Base-by-base conservation (phyloP, 2,797 vertebrate genomes). In the Pempheris klunzingeri region DNA sequence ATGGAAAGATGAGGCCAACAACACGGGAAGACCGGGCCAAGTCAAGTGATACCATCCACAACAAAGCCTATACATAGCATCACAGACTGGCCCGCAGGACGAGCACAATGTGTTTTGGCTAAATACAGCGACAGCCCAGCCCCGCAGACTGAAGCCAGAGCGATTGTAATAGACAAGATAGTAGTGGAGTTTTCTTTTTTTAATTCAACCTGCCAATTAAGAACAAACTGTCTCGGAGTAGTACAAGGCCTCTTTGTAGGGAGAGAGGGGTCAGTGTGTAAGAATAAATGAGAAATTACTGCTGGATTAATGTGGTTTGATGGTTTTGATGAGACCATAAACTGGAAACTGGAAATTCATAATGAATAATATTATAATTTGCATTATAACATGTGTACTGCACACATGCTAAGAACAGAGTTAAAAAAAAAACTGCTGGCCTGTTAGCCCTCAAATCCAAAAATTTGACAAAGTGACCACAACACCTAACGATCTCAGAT, bases 61-160 rank as follows among this genome's bases (percentile, higher is more conserved):
- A 86, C 84, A 86, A 81, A 88, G 81, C 69, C 89, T 88, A 89
- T 90, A 88, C 84, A 85, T 88, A 89, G 83, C 74, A 88, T 73
- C 87, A 87, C 84, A 87, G 81, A 74, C 77, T 15, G 81, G 71
- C 82, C 85, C 72, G 77, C 83, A 87, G 77, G 86, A 90, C 50
- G 41, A 86, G 88, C 53, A 71, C 86, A 77, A 60, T 82, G 77
- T 86, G 87, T 86, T 88, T 88, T 74, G 82, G 73, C 84, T 87
- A 86, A 90, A 84, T 85, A 87, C 85, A 84, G 84, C 84, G 74
- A 75, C 76, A 47, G 46, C 71, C 76, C 69, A 71, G 69, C 81
- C 73, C 77, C 20, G 58, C 71, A 79, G 75, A 86, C 64, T 72
- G 58, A 75, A 28, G 49, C n/a, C 30, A 80, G 65, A 78, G 62